Base-by-base conservation (phyloP, 2,797 vertebrate genomes). In the Pantherophis vulpinus region DNA sequence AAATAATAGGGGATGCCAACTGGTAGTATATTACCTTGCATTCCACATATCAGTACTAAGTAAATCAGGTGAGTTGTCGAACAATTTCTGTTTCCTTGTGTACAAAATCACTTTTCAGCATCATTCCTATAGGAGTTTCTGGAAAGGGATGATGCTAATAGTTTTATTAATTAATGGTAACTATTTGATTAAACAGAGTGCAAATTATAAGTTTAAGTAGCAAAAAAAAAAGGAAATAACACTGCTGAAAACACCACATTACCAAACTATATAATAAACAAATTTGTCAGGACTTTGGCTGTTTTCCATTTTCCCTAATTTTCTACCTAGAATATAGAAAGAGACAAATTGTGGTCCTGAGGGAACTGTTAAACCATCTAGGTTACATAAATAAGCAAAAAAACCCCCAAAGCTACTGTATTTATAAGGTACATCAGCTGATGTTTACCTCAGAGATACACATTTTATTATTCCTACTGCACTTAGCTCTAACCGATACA, bases 401-500 rank as follows among this genome's bases (percentile, higher is more conserved):
- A 92, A 92, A 32, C 6, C 1, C 3, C 61, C 89, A 58, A 47
- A 90, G 86, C n/a, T 37, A 89, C n/a, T 92, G 25, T 32, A 87
- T 16, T 59, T 79, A 56, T 11, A 79, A 63, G 23, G 1, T 37
- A 54, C 42, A 89, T 5, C 94, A 95, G 93, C 91, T 95, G 94
- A 96, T 96, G 94, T 96, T 97, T 96, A 96, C 66, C 59, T 32
- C 86, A 92, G 2, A 8, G 55, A 89, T 0, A 91, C 59, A 0
- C 63, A 60, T 86, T 88, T 2, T 42, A 92, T 93, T 92, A 87
- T 2, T 74, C 56, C 63, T 92, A 32, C 88, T 93, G 55, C 94
- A 89, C 94, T 94, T 91, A 96, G 95, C 87, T 93, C 90, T 29
- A 79, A n/a, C 2, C 56, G 70, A 92, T 92, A 96, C 93, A 96